A percentile compares a stretch with the other conserved stretches of the same genome.
phyloP scores from a whole-genome alignment of 2,888 invertebrate genomes.

The Notodonta dromedarius region DNA sequence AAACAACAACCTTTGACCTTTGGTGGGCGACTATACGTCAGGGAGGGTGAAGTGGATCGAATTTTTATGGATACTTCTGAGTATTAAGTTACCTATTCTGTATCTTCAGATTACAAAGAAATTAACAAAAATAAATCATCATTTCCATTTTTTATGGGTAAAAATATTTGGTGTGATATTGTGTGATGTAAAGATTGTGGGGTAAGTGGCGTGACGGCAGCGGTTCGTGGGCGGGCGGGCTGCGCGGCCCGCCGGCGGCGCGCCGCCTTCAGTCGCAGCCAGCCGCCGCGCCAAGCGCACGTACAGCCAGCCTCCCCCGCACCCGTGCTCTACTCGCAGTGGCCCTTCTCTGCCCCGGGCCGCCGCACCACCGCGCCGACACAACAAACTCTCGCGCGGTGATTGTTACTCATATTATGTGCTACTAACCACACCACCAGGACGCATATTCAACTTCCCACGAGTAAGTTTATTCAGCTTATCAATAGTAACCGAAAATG shows the following conservation, averaged over 20 bases:
- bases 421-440: constrained; percentile 51
- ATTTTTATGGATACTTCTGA: neutral
- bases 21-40: constrained; percentile 14
- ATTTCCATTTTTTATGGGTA: constrained; percentile 41
- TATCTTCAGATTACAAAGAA: constrained; percentile 10
- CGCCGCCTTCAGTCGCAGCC: constrained; percentile 68
- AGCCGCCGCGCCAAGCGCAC: constrained; percentile 72
- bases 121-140: constrained; percentile 34
- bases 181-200: constrained; percentile 70
- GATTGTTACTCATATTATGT: constrained; percentile 56
- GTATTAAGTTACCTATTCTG: neutral
- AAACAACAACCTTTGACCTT: constrained; percentile 37
- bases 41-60: neutral
- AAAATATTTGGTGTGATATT: constrained; percentile 62
- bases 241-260: constrained; percentile 60
- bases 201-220: constrained; percentile 69
- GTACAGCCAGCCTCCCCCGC: constrained; percentile 54
- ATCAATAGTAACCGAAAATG: constrained; percentile 11
- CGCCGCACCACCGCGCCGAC: constrained; percentile 47
- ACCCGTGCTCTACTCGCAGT: constrained; percentile 38
- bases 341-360: constrained; percentile 35
- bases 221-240: constrained; percentile 67
- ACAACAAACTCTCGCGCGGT: constrained; percentile 66
- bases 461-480: constrained; percentile 55
- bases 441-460: constrained; percentile 29